Base-by-base conservation (phyloP, 2,888 invertebrate species). In the Helicoverpa assulta region DNA sequence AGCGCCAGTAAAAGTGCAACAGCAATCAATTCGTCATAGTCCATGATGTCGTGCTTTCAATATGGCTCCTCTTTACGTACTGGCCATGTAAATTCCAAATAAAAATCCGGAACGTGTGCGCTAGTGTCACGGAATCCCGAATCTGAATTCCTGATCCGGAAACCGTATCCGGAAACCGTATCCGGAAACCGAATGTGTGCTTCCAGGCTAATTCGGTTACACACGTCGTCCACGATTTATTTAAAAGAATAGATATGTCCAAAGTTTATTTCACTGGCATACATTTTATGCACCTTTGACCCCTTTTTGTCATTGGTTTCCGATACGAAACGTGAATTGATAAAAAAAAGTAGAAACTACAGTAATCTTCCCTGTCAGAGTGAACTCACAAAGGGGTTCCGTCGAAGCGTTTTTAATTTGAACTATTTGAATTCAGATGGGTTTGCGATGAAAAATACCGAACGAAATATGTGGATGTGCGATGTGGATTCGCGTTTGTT, bases 381-480 rank as follows among this genome's bases (percentile, higher is more conserved):
- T 43, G 26, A 26, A 19, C 8, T 58, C 43, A 29, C 19, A 33
- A 37, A 56, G 19, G 50, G 21, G 40, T 50, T 7, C 18, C 6
- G 19, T 14, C 10, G 53, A 60, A 33, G 40, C 59, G 16, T 55
- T 72, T 76, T 76, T 52, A 53, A 53, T 53, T 53, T 16, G 26
- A 53, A 53, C 53, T 16, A 37, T 59, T 58, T 19, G 2, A 50
- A 50, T 40, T n/a, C 29, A 21, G 54, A 29, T 8, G 2, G 7
- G 54, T n/a, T 55, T 26, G 26, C 68, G 21, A 26, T 19, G 47
- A 47, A 37, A 37, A 65, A 57, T 2, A 10, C 26, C n/a, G 6
- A 37, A 33, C 33, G 21, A 40, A 21, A 6, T 40, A 14, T 16
- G n/a, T 4, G 2, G 14, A 5, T 40, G 40, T 40, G 40, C 40